Base-by-base conservation (phyloP, 1,140 invertebrate species). In the Lepidotrigona ventralis region DNA sequence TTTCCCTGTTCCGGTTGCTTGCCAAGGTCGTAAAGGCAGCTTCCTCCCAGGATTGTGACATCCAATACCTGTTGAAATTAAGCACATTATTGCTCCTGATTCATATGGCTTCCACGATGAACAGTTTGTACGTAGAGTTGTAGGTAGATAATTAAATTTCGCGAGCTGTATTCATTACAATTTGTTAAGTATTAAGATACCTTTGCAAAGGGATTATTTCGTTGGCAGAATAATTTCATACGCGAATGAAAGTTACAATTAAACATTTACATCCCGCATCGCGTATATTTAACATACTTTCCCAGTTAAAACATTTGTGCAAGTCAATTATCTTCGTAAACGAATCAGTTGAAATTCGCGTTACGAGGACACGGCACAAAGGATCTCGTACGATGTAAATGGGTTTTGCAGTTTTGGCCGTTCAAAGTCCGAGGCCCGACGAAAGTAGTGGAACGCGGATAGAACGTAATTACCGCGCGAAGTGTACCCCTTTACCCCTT, bases 11-110 rank as follows among this genome's bases (percentile, higher is more conserved):
- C 21, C 17, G 26, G 4, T 2, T 33, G 26, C 11, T 12, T 15
- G 9, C 14, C 33, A 14, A 23, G 19, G 0, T 53, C 74, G 17
- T 11, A 14, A 39, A 54, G 33, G 26, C 9, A 26, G 29, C 9
- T 15, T 29, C 3, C 12, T 29, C 2, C 0, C 5, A 21, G 29
- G 26, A n/a, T n/a, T 54, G 14, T 17, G 23, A 69, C 56, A 66
- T 51, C 60, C 29, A 68, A 56, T 77, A 82, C 74, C 74, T 82
- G 64, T 77, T 77, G 73, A 74, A 82, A 54, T 81, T 17, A 3
- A 58, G 6, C 68, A 15, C 68, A 19, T 11, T 14, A 70, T 70
- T 23, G 23, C 1, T 11, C 39, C 21, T 17, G n/a, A 8, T 19
- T 19, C 2, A 19, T 19, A 19, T 19, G 23, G 8, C 23, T 6